Base-by-base conservation (phyloP, 2,888 invertebrate species). In the Germaria angustata region DNA sequence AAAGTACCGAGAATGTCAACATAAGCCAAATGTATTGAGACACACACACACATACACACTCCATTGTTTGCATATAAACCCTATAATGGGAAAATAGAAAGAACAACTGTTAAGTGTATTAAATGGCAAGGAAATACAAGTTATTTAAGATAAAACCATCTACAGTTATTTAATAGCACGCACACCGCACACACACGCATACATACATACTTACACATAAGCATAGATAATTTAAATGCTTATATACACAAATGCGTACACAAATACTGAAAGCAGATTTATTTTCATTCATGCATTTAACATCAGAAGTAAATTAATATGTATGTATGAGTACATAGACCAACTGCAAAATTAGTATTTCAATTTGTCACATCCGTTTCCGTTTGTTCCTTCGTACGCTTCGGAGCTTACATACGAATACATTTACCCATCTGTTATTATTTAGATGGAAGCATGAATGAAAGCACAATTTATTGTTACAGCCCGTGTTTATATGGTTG, bases 321-420 rank as follows among this genome's bases (percentile, higher is more conserved):
- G 28, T 28, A 28, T 28, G 28, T 28, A 28, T 28, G 28, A 28
- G 28, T 17, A 44, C 9, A n/a, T n/a, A 63, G 46, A 6, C 22
- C 34, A 24, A 22, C 5, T 51, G 32, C 85, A 87, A 86, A 86
- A 87, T 86, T 86, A 85, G 65, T 85, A 86, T 87, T 88, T 87
- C 86, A 87, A 88, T 87, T 88, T 86, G 85, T 86, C 76, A 86
- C 86, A 87, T 88, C 88, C 88, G 88, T 85, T 87, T 87, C 87
- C 87, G 86, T 81, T 80, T 75, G 24, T 34, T 55, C 36, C 5
- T 28, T 63, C 20, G 11, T 32, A 24, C 2, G n/a, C 28, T 7
- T 51, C 15, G 17, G 3, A 34, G 17, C 17, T 15, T 34, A 68
- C 75, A 65, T 32, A 59, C 49, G 9, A 20, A 34, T 24, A 63